Base-by-base conservation (phyloP, 1,140 invertebrate species). In the Caenorhabditis brenneri region DNA sequence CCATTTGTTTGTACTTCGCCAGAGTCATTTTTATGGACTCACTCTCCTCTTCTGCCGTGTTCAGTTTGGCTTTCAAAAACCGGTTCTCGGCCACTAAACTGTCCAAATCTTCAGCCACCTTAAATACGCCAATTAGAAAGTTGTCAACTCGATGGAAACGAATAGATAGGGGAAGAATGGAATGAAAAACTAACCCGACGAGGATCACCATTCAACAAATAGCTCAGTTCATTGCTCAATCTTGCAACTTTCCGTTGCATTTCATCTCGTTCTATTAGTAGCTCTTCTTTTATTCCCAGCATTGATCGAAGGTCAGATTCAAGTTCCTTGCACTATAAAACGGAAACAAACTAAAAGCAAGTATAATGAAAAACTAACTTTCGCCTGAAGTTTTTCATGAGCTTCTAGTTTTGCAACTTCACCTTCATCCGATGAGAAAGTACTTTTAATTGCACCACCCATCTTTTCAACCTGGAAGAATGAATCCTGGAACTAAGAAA, bases 81-180 rank as follows among this genome's bases (percentile, higher is more conserved):
- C 84, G 58, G 48, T 85, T 85, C 48, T 85, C 84, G 10, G 84
- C 84, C 48, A 85, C 42, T 49, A 85, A 39, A 55, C 53, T 81
- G 69, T 85, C 79, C 60, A 85, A 42, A 81, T 85, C 84, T 79
- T 85, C 84, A 16, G 84, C 79, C 16, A 82, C 65, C 84, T 85
- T n/a, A 65, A 85, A 78, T 60, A 80, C 33, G 22, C 49, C 46
- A 55, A 74, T 69, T 81, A 48, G 53, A 60, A 51, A 55, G 19
- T 60, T 53, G 33, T 24, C 29, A 79, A 79, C 9, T 79, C 46
- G 12, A 79, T 49, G 78, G 24, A 69, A 69, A 42, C 6, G 6
- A 80, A 1, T 58, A 29, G 42, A 29, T n/a, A n/a, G 9, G 22
- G 27, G 55, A 79, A 80, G 46, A 24, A 53, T 2, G 51, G 7